Evolutionary conservation across 2,888 invertebrate species (phyloP).

Genomic region (Tachina lurida): DNA sequence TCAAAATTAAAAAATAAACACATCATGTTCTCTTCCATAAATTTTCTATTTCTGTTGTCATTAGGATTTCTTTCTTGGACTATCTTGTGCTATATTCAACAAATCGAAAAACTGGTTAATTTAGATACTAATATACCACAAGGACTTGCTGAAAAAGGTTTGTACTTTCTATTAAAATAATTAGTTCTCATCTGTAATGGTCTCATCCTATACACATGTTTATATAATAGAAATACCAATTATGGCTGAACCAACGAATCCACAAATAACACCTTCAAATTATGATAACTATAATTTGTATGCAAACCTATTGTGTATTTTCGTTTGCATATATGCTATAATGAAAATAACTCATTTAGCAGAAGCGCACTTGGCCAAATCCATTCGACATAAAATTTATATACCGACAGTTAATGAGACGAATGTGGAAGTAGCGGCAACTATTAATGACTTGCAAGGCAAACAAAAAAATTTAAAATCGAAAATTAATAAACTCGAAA

Average conservation of each 20-base stretch:
- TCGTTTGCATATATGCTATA: conserved; percentile 76
- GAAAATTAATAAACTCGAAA: conserved; percentile 73
- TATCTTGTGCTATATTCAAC: conserved; percentile 72
- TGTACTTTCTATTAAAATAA: neutral
- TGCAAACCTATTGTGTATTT: conserved; percentile 76
- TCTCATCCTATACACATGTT: neutral
- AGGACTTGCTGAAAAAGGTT: conserved; percentile 12
- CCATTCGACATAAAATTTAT: conserved; percentile 54
- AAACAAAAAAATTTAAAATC: conserved; percentile 71
- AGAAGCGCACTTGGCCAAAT: conserved; percentile 74
- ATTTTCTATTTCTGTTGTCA: conserved; percentile 72
- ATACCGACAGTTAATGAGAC: neutral
- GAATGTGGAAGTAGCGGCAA: conserved; percentile 31
- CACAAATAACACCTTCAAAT: neutral
- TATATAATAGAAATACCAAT: neutral
- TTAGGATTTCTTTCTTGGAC: conserved; percentile 72
- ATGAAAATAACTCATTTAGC: conserved; percentile 75
- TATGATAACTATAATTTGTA: conserved; percentile 71
- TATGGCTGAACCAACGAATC: neutral
- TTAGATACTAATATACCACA: neutral
- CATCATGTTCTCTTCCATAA: conserved; percentile 72
- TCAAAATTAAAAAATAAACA: conserved; percentile 60
- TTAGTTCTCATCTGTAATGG: neutral
- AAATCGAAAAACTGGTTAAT: conserved; percentile 61
- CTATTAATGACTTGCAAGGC: conserved; percentile 70